phyloP scores from a whole-genome alignment of 37 sponge, comb jelly and placozoan genomes.

The Diacarnus erythraeanus region DNA sequence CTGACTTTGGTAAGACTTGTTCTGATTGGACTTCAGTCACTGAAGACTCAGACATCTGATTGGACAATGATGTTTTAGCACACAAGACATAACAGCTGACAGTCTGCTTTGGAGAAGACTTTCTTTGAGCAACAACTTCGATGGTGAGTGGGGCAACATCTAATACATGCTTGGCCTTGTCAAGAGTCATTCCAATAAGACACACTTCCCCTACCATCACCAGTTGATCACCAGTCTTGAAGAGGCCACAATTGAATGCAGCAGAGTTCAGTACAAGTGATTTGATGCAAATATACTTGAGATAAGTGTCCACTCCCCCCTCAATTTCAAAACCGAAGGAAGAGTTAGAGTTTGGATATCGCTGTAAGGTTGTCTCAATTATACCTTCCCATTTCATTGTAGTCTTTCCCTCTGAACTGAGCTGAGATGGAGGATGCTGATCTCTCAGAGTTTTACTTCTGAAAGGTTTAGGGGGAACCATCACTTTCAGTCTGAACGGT shows the following conservation, averaged over 20 bases:
- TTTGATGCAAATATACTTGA: slow-evolving; percentile 57
- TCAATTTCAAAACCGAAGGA: slow-evolving; percentile 62
- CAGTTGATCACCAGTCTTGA: slow-evolving; percentile 62
- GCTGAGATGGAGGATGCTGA: neutral
- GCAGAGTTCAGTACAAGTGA: slow-evolving; percentile 42
- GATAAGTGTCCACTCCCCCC: slow-evolving; percentile 66
- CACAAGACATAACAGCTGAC: no score
- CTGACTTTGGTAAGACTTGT: no score
- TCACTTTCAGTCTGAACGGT: slow-evolving; percentile 55
- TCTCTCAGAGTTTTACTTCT: neutral
- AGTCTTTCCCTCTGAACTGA: slow-evolving; percentile 6
- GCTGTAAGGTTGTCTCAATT: neutral
- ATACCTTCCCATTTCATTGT: slow-evolving; percentile 18
- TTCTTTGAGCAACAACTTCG: slow-evolving; percentile 59
- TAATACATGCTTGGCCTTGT: slow-evolving; percentile 46
- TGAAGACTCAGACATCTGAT: neutral
- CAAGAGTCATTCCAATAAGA: slow-evolving; percentile 56
- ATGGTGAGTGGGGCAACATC: slow-evolving; percentile 31
- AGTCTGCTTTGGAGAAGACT: neutral
- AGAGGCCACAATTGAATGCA: slow-evolving; percentile 33
- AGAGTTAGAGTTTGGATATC: neutral
- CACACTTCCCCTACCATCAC: slow-evolving; percentile 70
- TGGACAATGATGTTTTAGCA: no score
- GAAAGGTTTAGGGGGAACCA: slow-evolving; percentile 58
- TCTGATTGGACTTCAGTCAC: neutral